Conservation (phyloP, 2,797 vertebrate genomes). For the Danio choprae region DNA sequence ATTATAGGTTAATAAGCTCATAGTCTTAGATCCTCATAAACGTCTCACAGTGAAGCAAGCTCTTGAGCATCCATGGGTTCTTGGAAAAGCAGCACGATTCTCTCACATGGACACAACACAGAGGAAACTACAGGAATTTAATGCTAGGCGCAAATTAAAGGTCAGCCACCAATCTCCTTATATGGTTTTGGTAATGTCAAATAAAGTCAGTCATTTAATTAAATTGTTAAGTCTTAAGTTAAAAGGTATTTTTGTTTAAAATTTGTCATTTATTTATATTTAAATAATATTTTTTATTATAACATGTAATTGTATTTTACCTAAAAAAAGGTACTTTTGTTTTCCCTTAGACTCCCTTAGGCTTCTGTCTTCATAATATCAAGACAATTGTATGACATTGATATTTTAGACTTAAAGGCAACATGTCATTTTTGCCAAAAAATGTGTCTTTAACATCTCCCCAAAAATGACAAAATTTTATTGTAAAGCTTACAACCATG, state of each 20-base stretch:
- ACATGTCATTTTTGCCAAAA: not conserved
- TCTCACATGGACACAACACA: constrained; percentile 92
- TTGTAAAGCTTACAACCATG: too few relatives aligned
- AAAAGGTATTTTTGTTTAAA: too few relatives aligned
- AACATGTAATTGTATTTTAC: too few relatives aligned
- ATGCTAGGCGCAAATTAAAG: constrained; percentile 89
- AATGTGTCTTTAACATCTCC: not conserved
- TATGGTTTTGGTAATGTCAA: not conserved
- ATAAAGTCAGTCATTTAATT: too few relatives aligned
- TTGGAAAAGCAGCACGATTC: constrained; percentile 85
- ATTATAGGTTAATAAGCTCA: constrained; percentile 85
- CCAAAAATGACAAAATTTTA: too few relatives aligned
- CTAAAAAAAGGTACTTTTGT: not conserved
- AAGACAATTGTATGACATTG: not conserved
- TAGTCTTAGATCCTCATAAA: constrained; percentile 85
- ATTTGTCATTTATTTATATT: not conserved
- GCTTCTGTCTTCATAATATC: not conserved
- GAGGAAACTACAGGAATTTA: constrained; percentile 90
- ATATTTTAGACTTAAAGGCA: not conserved
- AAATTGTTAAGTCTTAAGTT: too few relatives aligned
- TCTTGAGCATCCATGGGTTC: constrained; percentile 88
- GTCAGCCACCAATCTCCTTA: constrained; percentile 60
- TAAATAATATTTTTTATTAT: too few relatives aligned
- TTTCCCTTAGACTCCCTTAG: not conserved
- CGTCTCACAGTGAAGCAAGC: constrained; percentile 84